These are phyloP conservation scores for Dryococelus australis DNA, from an alignment of 2,888 invertebrate genomes.

Conservation along the genomic window DNA sequence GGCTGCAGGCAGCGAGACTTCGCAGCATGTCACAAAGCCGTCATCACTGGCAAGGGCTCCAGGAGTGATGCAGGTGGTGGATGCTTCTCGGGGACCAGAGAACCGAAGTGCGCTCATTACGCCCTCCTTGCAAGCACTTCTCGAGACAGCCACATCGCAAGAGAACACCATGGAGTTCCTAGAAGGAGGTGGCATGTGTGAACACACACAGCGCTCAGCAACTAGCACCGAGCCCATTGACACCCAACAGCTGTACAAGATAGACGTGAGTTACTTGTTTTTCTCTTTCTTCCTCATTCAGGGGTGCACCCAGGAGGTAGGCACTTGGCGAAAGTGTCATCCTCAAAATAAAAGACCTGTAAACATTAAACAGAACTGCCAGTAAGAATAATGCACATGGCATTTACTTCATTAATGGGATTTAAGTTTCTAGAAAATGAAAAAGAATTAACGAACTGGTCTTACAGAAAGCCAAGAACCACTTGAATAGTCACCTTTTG, in stretches of 20 bases:
- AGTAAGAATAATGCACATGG: too few species aligned
- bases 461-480: too few species aligned
- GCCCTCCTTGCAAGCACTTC: constrained; percentile 16
- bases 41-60: background rate
- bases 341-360: too few species aligned
- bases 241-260: background rate
- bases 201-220: background rate
- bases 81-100: background rate
- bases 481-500: too few species aligned
- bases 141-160: background rate
- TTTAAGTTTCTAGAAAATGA: too few species aligned
- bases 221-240: background rate
- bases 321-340: too few species aligned
- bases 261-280: background rate
- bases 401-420: too few species aligned
- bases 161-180: constrained; percentile 23
- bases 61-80: background rate
- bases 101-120: background rate
- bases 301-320: too few species aligned
- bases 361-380: too few species aligned
- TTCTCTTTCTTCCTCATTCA: too few species aligned
- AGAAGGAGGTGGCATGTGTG: background rate
- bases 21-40: background rate
- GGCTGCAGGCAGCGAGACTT: background rate
- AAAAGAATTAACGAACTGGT: too few species aligned